Base-by-base conservation (phyloP, 2,888 invertebrate species). In the Drosophila picticornis region DNA sequence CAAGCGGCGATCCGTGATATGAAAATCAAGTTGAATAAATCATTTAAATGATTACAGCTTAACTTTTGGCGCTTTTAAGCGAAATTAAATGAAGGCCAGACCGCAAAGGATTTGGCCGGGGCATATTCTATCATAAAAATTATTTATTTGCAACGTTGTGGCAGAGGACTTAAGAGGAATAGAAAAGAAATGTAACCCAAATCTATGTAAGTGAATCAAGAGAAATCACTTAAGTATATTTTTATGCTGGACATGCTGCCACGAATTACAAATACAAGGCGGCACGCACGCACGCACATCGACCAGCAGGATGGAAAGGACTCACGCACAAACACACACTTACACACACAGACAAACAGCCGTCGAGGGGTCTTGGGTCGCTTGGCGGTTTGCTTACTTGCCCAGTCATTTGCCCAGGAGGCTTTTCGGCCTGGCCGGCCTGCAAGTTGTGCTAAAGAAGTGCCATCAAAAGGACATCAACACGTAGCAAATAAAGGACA, bases 401-500 rank as follows among this genome's bases (percentile, higher is more conserved):
- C 75, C 69, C 75, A 72, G 83, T 83, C 88, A 85, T 80, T 83
- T 80, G 82, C 84, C 84, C 84, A 66, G 51, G 88, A 77, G 90
- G 81, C 86, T 58, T 72, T 72, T 58, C 56, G 59, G 43, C 29
- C 46, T 29, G 67, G 67, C 57, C 52, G 67, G 73, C 63, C 52
- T 57, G 75, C 46, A 68, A 67, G 79, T 50, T 65, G 76, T 57
- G 60, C 80, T 61, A 68, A 67, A 73, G 90, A 84, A 84, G 90
- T 83, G 85, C 85, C 87, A 90, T 90, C 90, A 90, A 90, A 90
- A 88, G 88, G 88, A 90, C 88, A 90, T 88, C 88, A 88, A 88
- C 88, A 88, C 88, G 88, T 88, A 88, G 88, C 88, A 90, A 90
- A 90, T 88, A 88, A 90, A 90, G 88, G 91, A 88, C 91, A 88